phyloP scores from a whole-genome alignment of 2,797 vertebrate species.

The Malacoctenus gilli region DNA sequence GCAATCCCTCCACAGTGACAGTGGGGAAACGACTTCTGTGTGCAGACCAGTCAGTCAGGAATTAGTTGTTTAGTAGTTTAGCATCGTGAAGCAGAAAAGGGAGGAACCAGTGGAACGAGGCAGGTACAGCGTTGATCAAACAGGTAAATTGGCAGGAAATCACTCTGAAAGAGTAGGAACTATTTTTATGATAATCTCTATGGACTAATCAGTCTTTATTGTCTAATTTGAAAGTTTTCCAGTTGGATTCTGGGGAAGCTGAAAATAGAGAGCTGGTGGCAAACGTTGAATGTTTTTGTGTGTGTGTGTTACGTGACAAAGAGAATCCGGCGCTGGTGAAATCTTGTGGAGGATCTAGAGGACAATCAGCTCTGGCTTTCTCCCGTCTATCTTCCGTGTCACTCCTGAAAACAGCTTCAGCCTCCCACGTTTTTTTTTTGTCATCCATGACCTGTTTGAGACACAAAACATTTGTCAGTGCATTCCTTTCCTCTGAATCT shows the following conservation, averaged over 20 bases:
- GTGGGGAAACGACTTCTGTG: slow-evolving; percentile 9
- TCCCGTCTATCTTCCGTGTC: too few species aligned
- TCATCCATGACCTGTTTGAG: slow-evolving; percentile 6
- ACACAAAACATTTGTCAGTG: slow-evolving; percentile 25
- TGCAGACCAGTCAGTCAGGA: slow-evolving; percentile 21
- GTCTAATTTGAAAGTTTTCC: slow-evolving; percentile 16
- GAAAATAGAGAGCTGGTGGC: neutral
- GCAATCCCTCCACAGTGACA: slow-evolving; percentile 13
- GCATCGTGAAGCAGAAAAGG: slow-evolving; percentile 10
- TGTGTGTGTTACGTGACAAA: too few species aligned
- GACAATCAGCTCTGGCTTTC: too few species aligned
- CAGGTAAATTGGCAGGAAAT: slow-evolving; percentile 16
- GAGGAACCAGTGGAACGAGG: slow-evolving; percentile 10
- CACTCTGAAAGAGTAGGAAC: slow-evolving; percentile 16
- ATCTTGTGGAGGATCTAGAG: neutral
- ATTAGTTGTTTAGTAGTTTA: slow-evolving; percentile 20
- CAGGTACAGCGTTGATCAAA: slow-evolving; percentile 11
- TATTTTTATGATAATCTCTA: slow-evolving; percentile 1
- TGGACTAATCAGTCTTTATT: slow-evolving; percentile 12
- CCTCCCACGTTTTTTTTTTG: slow-evolving; percentile 17
- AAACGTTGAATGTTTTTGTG: too few species aligned
- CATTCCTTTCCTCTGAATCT: slow-evolving; percentile 53
- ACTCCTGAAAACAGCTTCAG: neutral
- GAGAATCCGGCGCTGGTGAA: neutral
- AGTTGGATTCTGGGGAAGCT: neutral